Base-by-base conservation (phyloP, 2,888 invertebrate species). In the Aplocera efformata region DNA sequence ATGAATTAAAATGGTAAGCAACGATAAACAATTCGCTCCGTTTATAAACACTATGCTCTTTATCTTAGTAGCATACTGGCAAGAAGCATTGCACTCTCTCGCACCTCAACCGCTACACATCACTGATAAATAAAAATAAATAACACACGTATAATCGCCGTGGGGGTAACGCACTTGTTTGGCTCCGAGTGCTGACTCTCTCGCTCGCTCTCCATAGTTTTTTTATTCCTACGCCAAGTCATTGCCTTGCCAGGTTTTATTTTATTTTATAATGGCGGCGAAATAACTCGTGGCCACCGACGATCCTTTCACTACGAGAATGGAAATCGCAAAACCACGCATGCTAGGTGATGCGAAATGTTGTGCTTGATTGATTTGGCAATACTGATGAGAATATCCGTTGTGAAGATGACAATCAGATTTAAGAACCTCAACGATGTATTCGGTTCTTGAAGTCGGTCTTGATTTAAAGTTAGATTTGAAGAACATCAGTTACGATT, bases 91-190 rank as follows among this genome's bases (percentile, higher is more conserved):
- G 30, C 45, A 42, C 40, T 45, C 45, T 51, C 53, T 56, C 50
- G 52, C 53, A 44, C 43, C 26, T 27, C 41, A 54, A 62, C 60
- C 56, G 58, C 67, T 67, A 70, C 63, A 52, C 66, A 64, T 60
- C 54, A 57, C 57, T 68, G 62, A 72, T 70, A 78, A 76, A 77
- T 76, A 78, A 76, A 75, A 74, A 76, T 76, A 79, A 76, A 78
- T 72, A 45, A 13, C 10, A 67, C 58, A 60, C 64, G 59, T 68
- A 77, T 79, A 69, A 78, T 79, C 84, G 79, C 79, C 79, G 84
- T 67, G 85, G 86, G 85, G 86, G 85, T 85, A 86, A 82, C 81
- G 84, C 79, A 84, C 86, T 86, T 85, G 81, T 84, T 82, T 67
- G 76, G 71, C 68, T 70, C 68, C 58, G 54, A 46, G 52, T 60